Percentiles rank a stretch among this genome's conserved stretches.
These are phyloP conservation scores for Ciconia nigra DNA, from an alignment of 2,797 vertebrate species.

Conservation along the genomic window DNA sequence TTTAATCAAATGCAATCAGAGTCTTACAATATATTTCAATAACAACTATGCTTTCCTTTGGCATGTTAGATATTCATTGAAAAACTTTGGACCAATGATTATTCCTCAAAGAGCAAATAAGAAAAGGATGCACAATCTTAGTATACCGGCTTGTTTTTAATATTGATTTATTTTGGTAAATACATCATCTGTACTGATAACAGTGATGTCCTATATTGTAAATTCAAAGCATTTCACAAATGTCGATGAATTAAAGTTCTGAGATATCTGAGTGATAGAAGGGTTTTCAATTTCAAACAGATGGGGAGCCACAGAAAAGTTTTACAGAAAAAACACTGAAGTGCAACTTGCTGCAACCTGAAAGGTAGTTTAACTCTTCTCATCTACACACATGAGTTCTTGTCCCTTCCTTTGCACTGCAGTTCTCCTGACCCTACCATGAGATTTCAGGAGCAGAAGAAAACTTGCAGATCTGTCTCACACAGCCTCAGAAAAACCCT, in stretches of 20 bases:
- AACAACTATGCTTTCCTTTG: neutral
- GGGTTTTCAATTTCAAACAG: neutral
- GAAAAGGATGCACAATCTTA: neutral
- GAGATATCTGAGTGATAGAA: neutral
- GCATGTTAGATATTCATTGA: neutral
- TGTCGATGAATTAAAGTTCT: neutral
- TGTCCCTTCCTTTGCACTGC: neutral
- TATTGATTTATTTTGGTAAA: neutral
- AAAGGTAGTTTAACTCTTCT: neutral
- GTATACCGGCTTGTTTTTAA: neutral
- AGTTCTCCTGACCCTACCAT: neutral
- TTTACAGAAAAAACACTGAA: neutral
- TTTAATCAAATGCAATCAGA: neutral
- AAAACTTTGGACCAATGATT: neutral
- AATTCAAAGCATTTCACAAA: neutral
- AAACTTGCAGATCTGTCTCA: neutral
- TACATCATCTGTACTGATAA: neutral
- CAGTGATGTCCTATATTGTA: neutral
- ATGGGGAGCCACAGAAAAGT: neutral
- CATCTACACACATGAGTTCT: fast-evolving
- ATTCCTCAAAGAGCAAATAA: neutral
- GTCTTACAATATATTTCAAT: neutral
- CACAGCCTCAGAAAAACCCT: neutral
- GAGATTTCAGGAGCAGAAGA: neutral
- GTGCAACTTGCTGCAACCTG: neutral